A percentile compares a stretch with the other conserved stretches of the same genome.
Evolutionary conservation across 1,140 invertebrate genomes (phyloP).

Genomic region (Drosophila busckii): DNA sequence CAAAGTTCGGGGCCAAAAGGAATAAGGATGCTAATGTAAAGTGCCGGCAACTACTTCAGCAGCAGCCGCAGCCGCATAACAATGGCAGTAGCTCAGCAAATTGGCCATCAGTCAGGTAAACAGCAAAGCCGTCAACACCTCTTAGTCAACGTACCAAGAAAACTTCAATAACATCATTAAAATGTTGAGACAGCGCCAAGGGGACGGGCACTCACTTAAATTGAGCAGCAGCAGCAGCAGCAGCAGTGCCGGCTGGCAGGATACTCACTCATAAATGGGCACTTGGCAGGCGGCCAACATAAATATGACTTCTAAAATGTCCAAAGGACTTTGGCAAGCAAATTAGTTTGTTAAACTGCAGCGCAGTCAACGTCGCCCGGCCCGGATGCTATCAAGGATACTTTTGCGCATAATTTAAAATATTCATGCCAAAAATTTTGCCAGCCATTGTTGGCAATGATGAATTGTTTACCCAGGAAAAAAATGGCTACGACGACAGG

Average conservation of each 20-base stretch:
- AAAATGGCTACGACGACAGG: neutral
- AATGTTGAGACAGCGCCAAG: slow-evolving; percentile 6
- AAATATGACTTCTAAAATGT: slow-evolving; percentile 48
- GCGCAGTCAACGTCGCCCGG: neutral
- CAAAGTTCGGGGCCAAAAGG: slow-evolving; percentile 13
- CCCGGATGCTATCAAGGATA: slow-evolving; percentile 6
- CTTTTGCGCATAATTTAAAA: slow-evolving; percentile 25
- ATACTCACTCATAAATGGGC: slow-evolving; percentile 22
- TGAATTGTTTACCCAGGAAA: slow-evolving; percentile 27
- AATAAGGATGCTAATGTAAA: neutral
- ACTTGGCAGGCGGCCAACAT: slow-evolving; percentile 36
- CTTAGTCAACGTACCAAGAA: slow-evolving; percentile 9
- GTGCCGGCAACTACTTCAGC: slow-evolving; percentile 1
- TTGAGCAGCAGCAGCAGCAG: slow-evolving; percentile 20
- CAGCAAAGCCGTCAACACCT: slow-evolving; percentile 30
- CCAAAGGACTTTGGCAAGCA: slow-evolving; percentile 32
- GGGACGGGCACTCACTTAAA: slow-evolving; percentile 32
- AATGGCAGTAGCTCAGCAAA: slow-evolving; percentile 5
- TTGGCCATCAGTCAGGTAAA: slow-evolving; percentile 28
- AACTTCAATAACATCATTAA: slow-evolving; percentile 47
- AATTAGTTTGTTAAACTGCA: slow-evolving; percentile 37
- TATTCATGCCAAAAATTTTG: slow-evolving; percentile 35
- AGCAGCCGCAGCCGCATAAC: too few relatives aligned
- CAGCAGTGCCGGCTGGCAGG: slow-evolving; percentile 3
- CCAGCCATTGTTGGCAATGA: slow-evolving; percentile 31